Evolutionary conservation across 2,113 vertebrate genomes (phyloP), one percentile per base, ranked within the genome.

Genomic region (Sinocyclocheilus anophthalmus): DNA sequence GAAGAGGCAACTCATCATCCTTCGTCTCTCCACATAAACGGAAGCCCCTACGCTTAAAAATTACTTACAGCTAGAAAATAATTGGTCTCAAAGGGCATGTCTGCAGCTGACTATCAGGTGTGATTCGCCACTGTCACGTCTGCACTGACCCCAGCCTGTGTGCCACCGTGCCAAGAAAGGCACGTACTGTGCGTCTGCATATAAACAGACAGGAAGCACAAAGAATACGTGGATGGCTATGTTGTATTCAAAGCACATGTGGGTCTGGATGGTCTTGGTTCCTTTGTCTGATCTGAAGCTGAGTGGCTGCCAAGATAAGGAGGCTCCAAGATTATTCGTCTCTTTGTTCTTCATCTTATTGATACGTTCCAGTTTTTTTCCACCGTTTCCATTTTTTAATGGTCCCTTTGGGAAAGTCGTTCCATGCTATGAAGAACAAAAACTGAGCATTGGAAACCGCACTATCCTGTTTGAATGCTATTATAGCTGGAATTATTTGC

Each of bases 81-180:
- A 87, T 87, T 84, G 80, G 83, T 89, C 88, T 90, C 88, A 83
- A 63, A 86, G 85, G 79, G 86, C 83, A 81, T 83, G 83, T 79
- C 22, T 33, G 72, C 42, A 18, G 26, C 53, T 79, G 78, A 42
- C 59, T 63, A 67, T 85, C 84, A 80, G 84, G 86, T 78, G 65
- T 82, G 76, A 69, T 72, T 72, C 76, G 30, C 80, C 45, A 59
- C 76, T 87, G 77, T 84, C 65, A 59, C 75, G 81, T 75, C 42
- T 83, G 55, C 33, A 53, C 59, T 79, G 80, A 84, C 81, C 84
- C 75, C 20, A 65, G 76, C 81, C 61, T n/a, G 48, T 84, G 84
- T 79, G 76, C 87, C 83, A 81, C 69, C 73, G 77, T 88, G 87
- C 83, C 87, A 88, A 85, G 78, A 88, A 88, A 88, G 26, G 18